Evolutionary conservation across 2,797 vertebrate species (phyloP).

Genomic region (Orientallactaga sibirica): DNA sequence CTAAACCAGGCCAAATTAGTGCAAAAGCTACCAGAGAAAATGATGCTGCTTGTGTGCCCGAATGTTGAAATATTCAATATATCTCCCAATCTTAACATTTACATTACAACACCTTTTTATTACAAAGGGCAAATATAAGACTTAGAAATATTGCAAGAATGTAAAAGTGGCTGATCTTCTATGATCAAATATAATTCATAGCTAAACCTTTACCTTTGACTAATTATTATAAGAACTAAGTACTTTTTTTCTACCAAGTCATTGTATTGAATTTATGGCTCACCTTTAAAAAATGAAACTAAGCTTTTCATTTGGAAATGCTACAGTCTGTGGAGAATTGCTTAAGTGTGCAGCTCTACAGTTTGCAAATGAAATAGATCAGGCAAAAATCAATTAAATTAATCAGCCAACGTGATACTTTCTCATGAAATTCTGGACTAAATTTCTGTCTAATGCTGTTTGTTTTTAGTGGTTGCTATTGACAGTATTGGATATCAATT

Average conservation of each 20-base stretch:
- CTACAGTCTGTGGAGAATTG: neutral
- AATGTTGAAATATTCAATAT: slow-evolving; percentile 60
- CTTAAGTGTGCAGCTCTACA: neutral
- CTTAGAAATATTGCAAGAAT: slow-evolving; percentile 42
- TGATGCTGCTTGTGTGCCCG: neutral
- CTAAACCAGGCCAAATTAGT: slow-evolving; percentile 13
- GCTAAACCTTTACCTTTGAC: neutral
- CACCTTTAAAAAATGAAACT: neutral
- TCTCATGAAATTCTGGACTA: neutral
- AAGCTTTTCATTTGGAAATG: slow-evolving; percentile 43
- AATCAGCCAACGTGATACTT: neutral
- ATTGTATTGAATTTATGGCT: neutral
- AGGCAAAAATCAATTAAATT: neutral
- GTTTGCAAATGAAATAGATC: slow-evolving; percentile 4
- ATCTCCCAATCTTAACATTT: slow-evolving; percentile 24
- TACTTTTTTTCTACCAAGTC: slow-evolving; percentile 1
- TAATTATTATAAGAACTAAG: slow-evolving; percentile 42
- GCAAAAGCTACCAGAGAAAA: neutral
- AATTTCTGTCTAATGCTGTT: neutral
- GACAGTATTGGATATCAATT: slow-evolving; percentile 48
- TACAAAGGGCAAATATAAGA: slow-evolving; percentile 31
- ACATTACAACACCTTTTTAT: slow-evolving; percentile 35
- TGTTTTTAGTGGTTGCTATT: slow-evolving; percentile 26
- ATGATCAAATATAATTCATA: slow-evolving; percentile 12
- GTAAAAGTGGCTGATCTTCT: slow-evolving; percentile 30